Evolutionary conservation across 2,113 vertebrate genomes (phyloP), one percentile per base, ranked within the genome.

Genomic region (Cyphomyrus discorhynchus): DNA sequence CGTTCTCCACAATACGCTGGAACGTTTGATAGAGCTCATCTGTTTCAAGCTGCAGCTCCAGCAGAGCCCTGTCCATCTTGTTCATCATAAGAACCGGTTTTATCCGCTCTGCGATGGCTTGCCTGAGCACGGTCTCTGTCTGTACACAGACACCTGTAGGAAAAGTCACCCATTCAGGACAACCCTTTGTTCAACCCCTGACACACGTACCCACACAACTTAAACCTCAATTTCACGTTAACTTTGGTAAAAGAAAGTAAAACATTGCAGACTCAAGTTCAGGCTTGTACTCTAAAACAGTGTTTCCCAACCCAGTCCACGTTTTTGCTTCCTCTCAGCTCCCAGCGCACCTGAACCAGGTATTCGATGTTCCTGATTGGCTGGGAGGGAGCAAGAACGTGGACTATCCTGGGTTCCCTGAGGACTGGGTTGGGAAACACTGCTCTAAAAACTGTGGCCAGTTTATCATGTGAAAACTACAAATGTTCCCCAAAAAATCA

Each of bases 1-100:
- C 91, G 7, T 93, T 94, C 91, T 93, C 92, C 66, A 93, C 91
- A 19, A 92, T 89, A 50, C 35, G 39, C 88, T 92, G 91, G 90
- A 94, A 93, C 2, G 90, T 93, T 89, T 92, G 91, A 52, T 91
- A 86, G 56, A 94, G 92, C n/a, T 93, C 91, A 11, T 95, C 92
- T 0, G 93, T 90, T 6, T 95, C 70, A 50, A 95, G 66, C 87
- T 94, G 92, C 87, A 94, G 74, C 89, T 93, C 91, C 31, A 94
- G 92, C 45, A 94, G 90, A 24, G 92, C 92, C 27, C 50, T 19
- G 58, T 92, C 91, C 92, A 92, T 95, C 92, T 94, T 92, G 45
- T 93, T 93, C 93, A 93, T 93, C 91, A 92, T 91, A 62, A 93
- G 77, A 1, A 93, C 90, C 0, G 91, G 90, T 89, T 91, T 94